Evolutionary conservation across 2,888 invertebrate species (phyloP), one percentile per base, ranked within the genome.

Genomic region (Automeris io): DNA sequence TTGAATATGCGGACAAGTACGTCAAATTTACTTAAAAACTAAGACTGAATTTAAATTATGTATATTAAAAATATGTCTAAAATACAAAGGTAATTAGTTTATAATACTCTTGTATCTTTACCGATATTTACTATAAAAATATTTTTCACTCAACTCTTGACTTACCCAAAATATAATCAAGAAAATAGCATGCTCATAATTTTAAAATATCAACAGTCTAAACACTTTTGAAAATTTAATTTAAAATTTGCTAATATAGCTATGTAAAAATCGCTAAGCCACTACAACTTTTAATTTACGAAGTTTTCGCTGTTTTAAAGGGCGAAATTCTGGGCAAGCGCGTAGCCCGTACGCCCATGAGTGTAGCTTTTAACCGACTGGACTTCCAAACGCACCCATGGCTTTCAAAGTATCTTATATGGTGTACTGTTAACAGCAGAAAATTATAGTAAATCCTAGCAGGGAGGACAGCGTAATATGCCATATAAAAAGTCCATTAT

Each of bases 331-430:
- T 53, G 49, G 49, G 59, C 61, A 58, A 61, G 61, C 66, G 56
- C 61, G 57, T 57, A 46, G 64, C 54, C 61, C 67, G 72, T 70
- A 64, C 65, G 67, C 51, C 59, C 68, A 61, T 54, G 64, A 61
- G 70, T 67, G 70, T 59, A 70, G 82, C 77, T 71, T 73, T 70
- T 58, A 68, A 60, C 64, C 67, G 70, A 82, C 82, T 82, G 82
- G 77, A 66, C 70, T 29, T 16, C 16, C 19, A 6, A 57, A 67
- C 63, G 70, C 68, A 61, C 61, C 70, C 64, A 72, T 74, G 62
- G 49, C 62, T 62, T 58, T 57, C 55, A 63, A 66, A 66, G 64
- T 57, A 61, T 55, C 49, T 54, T 46, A 52, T 61, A 66, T 63
- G 68, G 58, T 54, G 57, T 54, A 57, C 45, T 50, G 32, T 43